phyloP scores from a whole-genome alignment of 2,797 vertebrate genomes.

The Cuculus canorus region DNA sequence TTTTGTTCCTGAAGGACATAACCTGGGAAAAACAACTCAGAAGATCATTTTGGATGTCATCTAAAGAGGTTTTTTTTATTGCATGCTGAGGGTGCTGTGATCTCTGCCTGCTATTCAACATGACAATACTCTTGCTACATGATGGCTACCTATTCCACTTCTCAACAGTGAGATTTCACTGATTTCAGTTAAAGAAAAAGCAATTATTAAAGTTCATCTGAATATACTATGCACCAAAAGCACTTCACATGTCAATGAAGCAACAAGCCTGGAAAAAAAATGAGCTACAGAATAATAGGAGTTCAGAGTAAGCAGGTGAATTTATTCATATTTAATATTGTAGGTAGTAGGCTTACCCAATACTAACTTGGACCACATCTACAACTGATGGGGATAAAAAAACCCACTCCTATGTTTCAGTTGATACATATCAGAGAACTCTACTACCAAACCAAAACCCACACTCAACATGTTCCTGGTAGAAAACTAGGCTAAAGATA shows the following conservation, averaged over 20 bases:
- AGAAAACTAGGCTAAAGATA: slow-evolving; percentile 54
- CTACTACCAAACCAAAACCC: slow-evolving; percentile 58
- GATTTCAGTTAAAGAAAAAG: background rate
- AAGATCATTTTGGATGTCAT: background rate
- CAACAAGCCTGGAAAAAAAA: background rate
- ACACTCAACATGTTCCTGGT: slow-evolving; percentile 38
- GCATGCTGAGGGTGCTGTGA: background rate
- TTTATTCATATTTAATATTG: slow-evolving; percentile 42
- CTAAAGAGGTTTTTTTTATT: background rate
- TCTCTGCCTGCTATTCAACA: background rate
- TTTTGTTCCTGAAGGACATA: background rate
- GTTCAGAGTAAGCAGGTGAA: slow-evolving; percentile 49
- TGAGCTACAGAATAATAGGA: background rate
- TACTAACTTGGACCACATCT: slow-evolving; percentile 67
- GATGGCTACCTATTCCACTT: background rate
- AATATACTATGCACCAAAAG: background rate
- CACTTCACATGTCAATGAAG: background rate
- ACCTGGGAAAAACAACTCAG: background rate
- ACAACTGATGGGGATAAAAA: slow-evolving; percentile 61
- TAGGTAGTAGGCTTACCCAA: background rate
- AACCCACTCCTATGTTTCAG: slow-evolving; percentile 43
- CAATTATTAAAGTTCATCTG: background rate
- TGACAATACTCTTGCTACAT: background rate
- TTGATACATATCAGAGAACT: slow-evolving; percentile 62
- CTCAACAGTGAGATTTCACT: background rate